Evolutionary conservation across 1,140 invertebrate species (phyloP).

Genomic region (Drosophila arizonae): DNA sequence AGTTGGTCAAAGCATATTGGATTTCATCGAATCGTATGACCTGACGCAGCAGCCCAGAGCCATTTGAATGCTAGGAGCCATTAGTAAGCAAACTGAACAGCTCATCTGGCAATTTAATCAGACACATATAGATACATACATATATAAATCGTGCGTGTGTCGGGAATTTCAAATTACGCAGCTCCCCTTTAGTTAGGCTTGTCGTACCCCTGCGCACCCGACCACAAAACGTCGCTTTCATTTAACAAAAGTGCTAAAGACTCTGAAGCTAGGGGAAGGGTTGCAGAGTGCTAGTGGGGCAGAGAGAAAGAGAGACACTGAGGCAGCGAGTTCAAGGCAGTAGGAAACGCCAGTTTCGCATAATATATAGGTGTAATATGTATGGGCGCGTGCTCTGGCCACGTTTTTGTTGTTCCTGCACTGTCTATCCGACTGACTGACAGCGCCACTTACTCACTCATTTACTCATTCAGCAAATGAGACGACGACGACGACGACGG

Average conservation of each 20-base stretch:
- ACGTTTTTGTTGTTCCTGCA: not conserved
- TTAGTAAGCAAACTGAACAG: constrained; percentile 1
- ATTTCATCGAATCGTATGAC: constrained; percentile 40
- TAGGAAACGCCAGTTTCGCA: constrained; percentile 41
- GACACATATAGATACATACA: too few species aligned
- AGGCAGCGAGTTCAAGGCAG: constrained; percentile 1
- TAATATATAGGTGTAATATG: constrained; percentile 29
- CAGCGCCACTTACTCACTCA: constrained; percentile 50
- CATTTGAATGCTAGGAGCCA: not conserved
- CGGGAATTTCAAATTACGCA: constrained; percentile 44
- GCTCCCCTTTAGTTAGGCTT: not conserved
- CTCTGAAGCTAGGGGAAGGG: not conserved
- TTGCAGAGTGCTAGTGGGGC: not conserved
- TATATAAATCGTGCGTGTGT: constrained; percentile 29
- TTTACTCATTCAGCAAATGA: constrained; percentile 4
- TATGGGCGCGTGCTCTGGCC: constrained; percentile 26
- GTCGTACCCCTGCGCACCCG: not conserved
- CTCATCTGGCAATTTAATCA: too few species aligned
- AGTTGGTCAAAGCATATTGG: constrained; percentile 60
- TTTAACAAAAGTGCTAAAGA: constrained; percentile 61
- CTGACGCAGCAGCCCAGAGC: constrained; percentile 33
- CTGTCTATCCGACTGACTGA: constrained; percentile 28
- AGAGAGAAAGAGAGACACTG: not conserved
- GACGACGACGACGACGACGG: not conserved
- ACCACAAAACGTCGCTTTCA: constrained; percentile 40